phyloP scores from a whole-genome alignment of 1,140 invertebrate genomes.

The Drosophila eugracilis region DNA sequence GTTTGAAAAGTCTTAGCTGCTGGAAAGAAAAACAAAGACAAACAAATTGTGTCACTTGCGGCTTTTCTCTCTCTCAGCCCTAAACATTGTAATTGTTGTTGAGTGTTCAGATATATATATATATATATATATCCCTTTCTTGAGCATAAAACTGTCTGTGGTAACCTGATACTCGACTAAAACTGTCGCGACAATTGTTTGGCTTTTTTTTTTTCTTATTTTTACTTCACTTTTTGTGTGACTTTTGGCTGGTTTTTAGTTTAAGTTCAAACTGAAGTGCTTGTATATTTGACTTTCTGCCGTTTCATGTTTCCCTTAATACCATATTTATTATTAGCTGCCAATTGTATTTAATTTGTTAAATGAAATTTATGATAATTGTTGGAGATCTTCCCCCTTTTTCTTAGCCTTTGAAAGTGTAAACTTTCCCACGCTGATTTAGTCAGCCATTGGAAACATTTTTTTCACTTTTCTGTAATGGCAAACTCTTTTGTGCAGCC shows the following conservation, averaged over 20 bases:
- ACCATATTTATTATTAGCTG: conserved; percentile 50
- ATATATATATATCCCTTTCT: conserved; percentile 34
- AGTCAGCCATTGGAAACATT: conserved; percentile 33
- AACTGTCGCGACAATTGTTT: conserved; percentile 65
- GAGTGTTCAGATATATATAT: conserved; percentile 21
- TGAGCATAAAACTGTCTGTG: conserved; percentile 36
- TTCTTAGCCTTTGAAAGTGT: conserved; percentile 14
- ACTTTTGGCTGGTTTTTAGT: too few relatives aligned
- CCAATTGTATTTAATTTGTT: conserved; percentile 66
- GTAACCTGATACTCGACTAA: conserved; percentile 69
- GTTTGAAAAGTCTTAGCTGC: conserved; percentile 59
- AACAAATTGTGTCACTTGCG: conserved; percentile 78
- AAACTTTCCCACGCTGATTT: conserved; percentile 73
- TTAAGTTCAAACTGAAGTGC: conserved; percentile 14
- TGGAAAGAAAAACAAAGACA: conserved; percentile 28
- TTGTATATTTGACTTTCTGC: conserved; percentile 42
- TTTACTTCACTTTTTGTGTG: too few relatives aligned
- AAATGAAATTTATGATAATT: conserved; percentile 72
- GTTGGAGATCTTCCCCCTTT: conserved; percentile 17
- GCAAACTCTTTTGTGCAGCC: conserved; percentile 36
- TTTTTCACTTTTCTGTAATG: conserved; percentile 10
- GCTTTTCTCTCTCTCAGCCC: conserved; percentile 52
- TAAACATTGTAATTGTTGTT: conserved; percentile 67
- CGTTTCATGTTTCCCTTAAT: conserved; percentile 36
- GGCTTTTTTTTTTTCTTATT: too few relatives aligned